phyloP scores from a whole-genome alignment of 1,140 invertebrate genomes.

The Antheraea mylitta region DNA sequence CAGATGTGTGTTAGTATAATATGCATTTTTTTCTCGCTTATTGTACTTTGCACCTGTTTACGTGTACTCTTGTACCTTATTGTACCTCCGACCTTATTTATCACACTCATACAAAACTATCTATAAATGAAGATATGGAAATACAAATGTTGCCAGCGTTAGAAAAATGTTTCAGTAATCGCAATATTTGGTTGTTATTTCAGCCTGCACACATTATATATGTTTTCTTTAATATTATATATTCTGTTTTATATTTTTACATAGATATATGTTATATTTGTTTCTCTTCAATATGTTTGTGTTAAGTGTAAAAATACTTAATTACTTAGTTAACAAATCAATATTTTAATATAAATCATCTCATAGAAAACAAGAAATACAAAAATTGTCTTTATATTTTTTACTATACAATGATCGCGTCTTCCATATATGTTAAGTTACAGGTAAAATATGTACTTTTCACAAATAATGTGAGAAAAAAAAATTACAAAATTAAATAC shows the following conservation, averaged over 20 bases:
- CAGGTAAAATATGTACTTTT: not conserved
- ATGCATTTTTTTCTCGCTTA: no score
- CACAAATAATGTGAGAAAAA: not conserved
- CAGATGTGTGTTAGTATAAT: no score
- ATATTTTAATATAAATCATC: conserved; percentile 74
- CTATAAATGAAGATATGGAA: no score
- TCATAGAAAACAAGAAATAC: conserved; percentile 72
- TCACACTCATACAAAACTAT: no score
- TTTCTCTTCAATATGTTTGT: conserved; percentile 69
- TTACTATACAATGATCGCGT: not conserved
- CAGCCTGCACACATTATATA: conserved; percentile 48
- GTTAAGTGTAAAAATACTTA: conserved; percentile 74
- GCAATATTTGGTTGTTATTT: conserved; percentile 3
- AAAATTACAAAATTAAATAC: not conserved
- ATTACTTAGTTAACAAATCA: conserved; percentile 66
- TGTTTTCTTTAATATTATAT: conserved; percentile 59
- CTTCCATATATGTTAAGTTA: not conserved
- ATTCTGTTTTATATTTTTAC: conserved; percentile 57
- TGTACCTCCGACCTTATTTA: no score
- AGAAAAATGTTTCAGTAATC: not conserved
- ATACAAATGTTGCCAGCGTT: not conserved
- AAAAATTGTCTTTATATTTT: conserved; percentile 43
- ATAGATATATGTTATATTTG: conserved; percentile 11
- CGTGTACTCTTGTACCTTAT: no score
- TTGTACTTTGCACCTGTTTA: no score